phyloP scores from a whole-genome alignment of 2,797 vertebrate genomes.

The Myotis vivesi region DNA sequence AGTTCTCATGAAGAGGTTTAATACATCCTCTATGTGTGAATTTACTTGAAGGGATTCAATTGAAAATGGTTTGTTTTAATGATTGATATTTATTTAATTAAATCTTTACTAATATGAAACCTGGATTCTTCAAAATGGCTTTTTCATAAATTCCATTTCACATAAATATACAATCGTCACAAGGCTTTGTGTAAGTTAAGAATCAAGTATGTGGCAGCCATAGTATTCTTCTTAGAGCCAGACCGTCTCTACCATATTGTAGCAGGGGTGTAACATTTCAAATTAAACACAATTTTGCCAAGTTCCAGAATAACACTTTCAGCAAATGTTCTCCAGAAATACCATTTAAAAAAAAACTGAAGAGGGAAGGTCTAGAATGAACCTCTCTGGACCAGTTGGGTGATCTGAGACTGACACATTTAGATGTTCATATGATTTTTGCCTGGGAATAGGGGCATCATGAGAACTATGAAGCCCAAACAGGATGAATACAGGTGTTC shows the following conservation, averaged over 20 bases:
- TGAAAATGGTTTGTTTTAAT: background rate
- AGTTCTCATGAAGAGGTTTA: background rate
- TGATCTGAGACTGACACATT: background rate
- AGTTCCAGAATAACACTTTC: background rate
- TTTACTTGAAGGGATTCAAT: background rate
- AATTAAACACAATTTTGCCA: conserved; percentile 1
- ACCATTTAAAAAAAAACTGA: background rate
- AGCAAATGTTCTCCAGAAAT: background rate
- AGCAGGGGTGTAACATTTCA: background rate
- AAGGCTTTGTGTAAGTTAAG: background rate
- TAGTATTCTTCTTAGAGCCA: background rate
- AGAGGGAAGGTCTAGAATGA: background rate
- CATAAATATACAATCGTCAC: background rate
- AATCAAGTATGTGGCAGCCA: background rate
- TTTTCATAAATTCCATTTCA: background rate
- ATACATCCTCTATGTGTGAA: background rate
- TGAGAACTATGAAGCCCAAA: background rate
- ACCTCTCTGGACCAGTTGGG: background rate
- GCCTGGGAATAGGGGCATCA: background rate
- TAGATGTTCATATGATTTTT: background rate
- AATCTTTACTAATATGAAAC: background rate
- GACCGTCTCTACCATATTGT: background rate
- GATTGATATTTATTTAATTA: background rate
- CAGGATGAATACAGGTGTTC: background rate
- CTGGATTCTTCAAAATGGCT: background rate